phyloP scores from a whole-genome alignment of 2,113 vertebrate genomes.

The Neotragus moschatus region DNA sequence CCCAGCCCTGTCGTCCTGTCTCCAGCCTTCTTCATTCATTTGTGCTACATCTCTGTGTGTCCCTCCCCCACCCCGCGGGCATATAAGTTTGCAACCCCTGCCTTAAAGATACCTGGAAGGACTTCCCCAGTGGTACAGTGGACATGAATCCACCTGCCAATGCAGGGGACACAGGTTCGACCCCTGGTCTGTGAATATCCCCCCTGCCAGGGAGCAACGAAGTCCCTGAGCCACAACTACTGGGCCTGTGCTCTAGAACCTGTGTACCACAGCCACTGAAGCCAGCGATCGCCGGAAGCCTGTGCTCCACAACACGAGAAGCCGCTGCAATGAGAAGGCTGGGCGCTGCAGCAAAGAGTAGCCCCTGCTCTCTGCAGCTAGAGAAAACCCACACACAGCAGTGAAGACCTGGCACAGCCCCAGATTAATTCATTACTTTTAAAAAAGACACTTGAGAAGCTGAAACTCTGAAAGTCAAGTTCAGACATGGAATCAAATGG shows the following conservation, averaged over 20 bases:
- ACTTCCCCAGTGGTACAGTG: not conserved
- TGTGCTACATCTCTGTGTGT: not conserved
- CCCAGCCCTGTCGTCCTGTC: not conserved
- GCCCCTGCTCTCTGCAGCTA: not conserved
- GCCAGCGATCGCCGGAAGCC: accelerated
- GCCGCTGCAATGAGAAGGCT: not conserved
- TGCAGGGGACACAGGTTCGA: not conserved
- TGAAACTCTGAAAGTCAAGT: not conserved
- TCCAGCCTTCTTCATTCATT: not conserved
- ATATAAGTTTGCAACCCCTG: not conserved
- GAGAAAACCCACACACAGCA: not conserved
- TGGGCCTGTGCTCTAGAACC: not conserved
- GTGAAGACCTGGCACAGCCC: not conserved
- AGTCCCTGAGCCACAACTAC: not conserved
- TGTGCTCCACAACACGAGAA: not conserved
- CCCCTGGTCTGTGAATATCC: not conserved
- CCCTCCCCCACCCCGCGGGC: accelerated
- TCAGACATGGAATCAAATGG: not conserved
- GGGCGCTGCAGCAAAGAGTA: not conserved
- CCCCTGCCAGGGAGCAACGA: not conserved
- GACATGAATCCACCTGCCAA: not conserved
- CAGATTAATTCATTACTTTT: not conserved
- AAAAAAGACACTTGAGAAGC: not conserved
- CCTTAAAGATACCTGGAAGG: not conserved
- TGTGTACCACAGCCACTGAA: not conserved